These are phyloP conservation scores for Chondrilla cf. caribensis DNA, from an alignment of 37 sponge, comb jelly and placozoan genomes.

Conservation along the genomic window DNA sequence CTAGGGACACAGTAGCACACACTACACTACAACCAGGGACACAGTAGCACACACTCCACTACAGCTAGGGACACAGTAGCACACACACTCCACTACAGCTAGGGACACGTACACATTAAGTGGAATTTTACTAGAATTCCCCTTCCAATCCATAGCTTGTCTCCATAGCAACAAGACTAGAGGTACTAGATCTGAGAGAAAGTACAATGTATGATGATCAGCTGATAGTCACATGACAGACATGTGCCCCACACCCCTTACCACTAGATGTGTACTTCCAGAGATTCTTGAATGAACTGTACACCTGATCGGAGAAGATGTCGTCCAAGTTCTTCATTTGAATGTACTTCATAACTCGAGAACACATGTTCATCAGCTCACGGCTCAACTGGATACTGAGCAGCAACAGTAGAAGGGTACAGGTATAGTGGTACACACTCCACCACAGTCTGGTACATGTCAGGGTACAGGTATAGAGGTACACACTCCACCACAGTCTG, in stretches of 20 bases:
- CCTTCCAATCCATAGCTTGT: background rate
- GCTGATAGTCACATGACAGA: conserved; percentile 7
- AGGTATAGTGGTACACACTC: too few species aligned
- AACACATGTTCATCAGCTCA: too few species aligned
- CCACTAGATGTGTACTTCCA: background rate
- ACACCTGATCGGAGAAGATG: background rate
- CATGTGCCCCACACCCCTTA: background rate
- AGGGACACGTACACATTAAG: background rate
- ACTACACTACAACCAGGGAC: too few species aligned
- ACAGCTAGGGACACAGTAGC: background rate
- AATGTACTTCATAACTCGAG: too few species aligned
- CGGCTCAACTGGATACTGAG: too few species aligned
- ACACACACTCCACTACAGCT: too few species aligned
- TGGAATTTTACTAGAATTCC: background rate
- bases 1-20: too few species aligned
- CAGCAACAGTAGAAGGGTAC: too few species aligned
- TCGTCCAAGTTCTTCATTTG: background rate
- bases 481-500: too few species aligned
- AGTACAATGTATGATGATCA: background rate
- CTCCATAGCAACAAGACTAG: background rate
- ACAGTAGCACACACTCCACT: background rate
- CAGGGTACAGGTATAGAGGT: too few species aligned
- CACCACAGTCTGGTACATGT: too few species aligned
- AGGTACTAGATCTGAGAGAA: background rate
- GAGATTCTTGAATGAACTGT: background rate